A percentile compares a stretch with the other conserved stretches of the same genome.
Evolutionary conservation across 2,113 vertebrate genomes (phyloP).

Genomic region (Asarcornis scutulata): DNA sequence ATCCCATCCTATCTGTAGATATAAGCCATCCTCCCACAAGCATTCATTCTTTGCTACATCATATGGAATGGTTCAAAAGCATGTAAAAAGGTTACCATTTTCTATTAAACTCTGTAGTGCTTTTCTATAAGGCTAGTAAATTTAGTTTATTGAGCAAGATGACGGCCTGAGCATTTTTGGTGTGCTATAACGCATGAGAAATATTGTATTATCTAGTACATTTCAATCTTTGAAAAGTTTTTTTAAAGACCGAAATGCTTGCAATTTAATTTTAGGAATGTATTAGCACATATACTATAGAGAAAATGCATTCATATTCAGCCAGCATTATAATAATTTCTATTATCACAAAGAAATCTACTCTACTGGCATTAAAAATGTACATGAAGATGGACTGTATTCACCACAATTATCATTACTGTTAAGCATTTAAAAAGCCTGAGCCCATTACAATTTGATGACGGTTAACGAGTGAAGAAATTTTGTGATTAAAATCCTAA

Average conservation of each 20-base stretch:
- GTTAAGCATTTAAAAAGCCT: slow-evolving; percentile 52
- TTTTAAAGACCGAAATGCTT: slow-evolving; percentile 46
- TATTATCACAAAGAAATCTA: slow-evolving; percentile 56
- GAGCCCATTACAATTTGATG: slow-evolving; percentile 23
- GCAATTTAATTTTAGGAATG: slow-evolving; percentile 61
- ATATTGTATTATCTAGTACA: slow-evolving; percentile 31
- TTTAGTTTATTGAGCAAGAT: slow-evolving; percentile 33
- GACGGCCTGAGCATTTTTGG: slow-evolving; percentile 34
- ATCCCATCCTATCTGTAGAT: neutral
- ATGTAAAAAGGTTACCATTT: slow-evolving; percentile 18
- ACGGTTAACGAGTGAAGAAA: slow-evolving; percentile 31
- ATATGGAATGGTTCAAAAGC: slow-evolving; percentile 3
- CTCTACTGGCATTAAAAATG: slow-evolving; percentile 44
- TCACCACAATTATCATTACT: slow-evolving; percentile 46
- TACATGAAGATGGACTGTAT: slow-evolving; percentile 38
- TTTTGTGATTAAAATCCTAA: slow-evolving; percentile 52
- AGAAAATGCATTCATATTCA: slow-evolving; percentile 55
- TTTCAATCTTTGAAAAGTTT: slow-evolving; percentile 53
- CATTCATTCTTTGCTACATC: neutral
- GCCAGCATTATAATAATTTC: slow-evolving; percentile 46
- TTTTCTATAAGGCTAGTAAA: slow-evolving; percentile 43
- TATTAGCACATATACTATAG: slow-evolving; percentile 6
- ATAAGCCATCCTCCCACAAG: neutral
- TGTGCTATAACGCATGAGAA: slow-evolving; percentile 16
- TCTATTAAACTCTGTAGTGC: slow-evolving; percentile 26